Evolutionary conservation across 1,140 invertebrate genomes (phyloP), one percentile per base, ranked within the genome.

Genomic region (Eupristina koningsbergeri): DNA sequence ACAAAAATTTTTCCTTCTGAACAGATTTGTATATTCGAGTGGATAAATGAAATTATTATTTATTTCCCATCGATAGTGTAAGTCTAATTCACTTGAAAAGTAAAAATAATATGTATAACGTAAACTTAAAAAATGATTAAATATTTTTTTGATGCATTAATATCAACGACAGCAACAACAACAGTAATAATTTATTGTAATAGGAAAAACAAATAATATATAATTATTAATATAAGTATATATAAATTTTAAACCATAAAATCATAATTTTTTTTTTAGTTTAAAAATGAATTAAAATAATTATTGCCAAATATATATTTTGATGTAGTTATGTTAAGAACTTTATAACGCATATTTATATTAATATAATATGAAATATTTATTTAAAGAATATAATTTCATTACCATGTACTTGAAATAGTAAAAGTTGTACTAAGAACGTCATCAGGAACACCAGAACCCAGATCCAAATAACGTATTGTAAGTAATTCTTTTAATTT

Each of bases 21-120:
- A 31, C 19, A 31, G 39, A 61, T 71, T 45, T 61, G 26, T 47
- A 53, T 34, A n/a, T 71, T 75, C 6, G 71, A 53, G 34, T 13
- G 78, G 78, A 75, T 76, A 85, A 19, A 78, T 1, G 15, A 45
- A 1, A n/a, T 29, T 45, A 0, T 39, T 45, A 63, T 76, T 64
- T 67, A 86, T 86, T 67, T 84, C 74, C 88, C 88, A 89, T 22
- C 85, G 84, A 77, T 85, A 89, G 63, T 69, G 47, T 31, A 89
- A 78, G 15, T 84, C 53, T 39, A 89, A 77, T 36, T 85, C 85
- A 34, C 87, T 89, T 17, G 1, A 71, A 82, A 50, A 39, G 22
- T 53, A 75, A 3, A 74, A 74, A 47, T 1, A 36, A 47, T 47
- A 45, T 45, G 5, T 45, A 11, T 5, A 45, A 45, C 5, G 11